These are phyloP conservation scores for Parauchenoglanis punctatus DNA, from an alignment of 2,797 vertebrate genomes.

Conservation along the genomic window DNA sequence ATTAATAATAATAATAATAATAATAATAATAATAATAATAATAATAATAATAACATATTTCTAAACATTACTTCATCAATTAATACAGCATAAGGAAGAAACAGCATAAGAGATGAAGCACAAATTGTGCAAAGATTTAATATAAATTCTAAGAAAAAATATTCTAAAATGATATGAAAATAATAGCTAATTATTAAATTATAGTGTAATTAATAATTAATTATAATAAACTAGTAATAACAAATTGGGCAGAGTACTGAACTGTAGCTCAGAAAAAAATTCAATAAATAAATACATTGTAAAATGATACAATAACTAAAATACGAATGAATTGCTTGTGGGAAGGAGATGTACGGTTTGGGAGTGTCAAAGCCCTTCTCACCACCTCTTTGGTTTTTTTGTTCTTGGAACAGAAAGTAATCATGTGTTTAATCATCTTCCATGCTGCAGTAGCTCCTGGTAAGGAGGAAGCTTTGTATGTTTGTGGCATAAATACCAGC, in stretches of 20 bases:
- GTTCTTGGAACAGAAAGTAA: not conserved
- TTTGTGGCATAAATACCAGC: slow-evolving; percentile 6
- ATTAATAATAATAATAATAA: not conserved
- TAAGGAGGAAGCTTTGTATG: slow-evolving; percentile 22
- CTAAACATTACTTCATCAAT: not conserved
- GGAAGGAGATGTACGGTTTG: not conserved
- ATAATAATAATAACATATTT: not conserved
- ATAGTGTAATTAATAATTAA: not conserved
- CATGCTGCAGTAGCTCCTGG: not conserved
- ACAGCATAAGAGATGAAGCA: not conserved
- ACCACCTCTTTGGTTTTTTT: not conserved
- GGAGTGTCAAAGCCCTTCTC: not conserved
- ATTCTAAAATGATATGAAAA: not conserved
- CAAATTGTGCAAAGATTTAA: not conserved
- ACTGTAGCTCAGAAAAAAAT: not conserved
- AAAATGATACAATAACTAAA: not conserved
- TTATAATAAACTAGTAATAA: not conserved
- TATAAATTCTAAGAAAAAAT: not conserved
- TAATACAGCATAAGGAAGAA: not conserved
- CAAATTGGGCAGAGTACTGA: not conserved
- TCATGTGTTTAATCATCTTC: not conserved
- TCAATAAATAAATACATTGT: too few relatives aligned
- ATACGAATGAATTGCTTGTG: not conserved
- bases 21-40: slow-evolving; percentile 1
- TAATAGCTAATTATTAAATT: not conserved